Conservation (phyloP, 2,113 vertebrate genomes). For the Scomber colias region DNA sequence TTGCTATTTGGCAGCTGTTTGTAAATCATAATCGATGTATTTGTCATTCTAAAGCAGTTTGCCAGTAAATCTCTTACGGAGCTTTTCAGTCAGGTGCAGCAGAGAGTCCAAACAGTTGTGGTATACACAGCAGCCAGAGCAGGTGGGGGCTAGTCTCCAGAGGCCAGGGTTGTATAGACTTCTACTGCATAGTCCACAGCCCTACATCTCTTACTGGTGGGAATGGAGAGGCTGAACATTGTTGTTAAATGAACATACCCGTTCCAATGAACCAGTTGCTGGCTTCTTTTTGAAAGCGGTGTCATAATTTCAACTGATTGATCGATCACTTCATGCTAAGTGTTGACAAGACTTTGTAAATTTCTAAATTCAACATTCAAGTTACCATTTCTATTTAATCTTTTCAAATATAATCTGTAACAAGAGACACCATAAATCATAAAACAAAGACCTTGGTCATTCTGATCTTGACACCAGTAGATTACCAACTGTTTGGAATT, state of each 20-base stretch:
- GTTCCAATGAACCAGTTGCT: neutral
- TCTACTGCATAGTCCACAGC: neutral
- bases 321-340: neutral
- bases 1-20: conserved; percentile 43
- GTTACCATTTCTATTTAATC: neutral
- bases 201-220: neutral
- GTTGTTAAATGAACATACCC: neutral
- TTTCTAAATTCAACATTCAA: too few relatives aligned
- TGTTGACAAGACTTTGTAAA: neutral
- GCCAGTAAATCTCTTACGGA: neutral
- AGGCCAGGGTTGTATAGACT: neutral
- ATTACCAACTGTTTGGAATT: neutral
- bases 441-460: neutral
- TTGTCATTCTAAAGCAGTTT: conserved; percentile 21
- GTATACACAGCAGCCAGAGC: neutral
- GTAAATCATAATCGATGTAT: conserved; percentile 41
- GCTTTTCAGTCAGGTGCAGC: conserved; percentile 37
- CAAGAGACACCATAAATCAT: neutral
- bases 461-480: neutral
- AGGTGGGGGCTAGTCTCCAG: neutral
- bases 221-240: neutral
- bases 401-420: neutral
- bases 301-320: neutral
- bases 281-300: neutral
- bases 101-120: neutral